Evolutionary conservation across 2,113 vertebrate genomes (phyloP), one percentile per base, ranked within the genome.

Genomic region (Nycticryphes semicollaris): DNA sequence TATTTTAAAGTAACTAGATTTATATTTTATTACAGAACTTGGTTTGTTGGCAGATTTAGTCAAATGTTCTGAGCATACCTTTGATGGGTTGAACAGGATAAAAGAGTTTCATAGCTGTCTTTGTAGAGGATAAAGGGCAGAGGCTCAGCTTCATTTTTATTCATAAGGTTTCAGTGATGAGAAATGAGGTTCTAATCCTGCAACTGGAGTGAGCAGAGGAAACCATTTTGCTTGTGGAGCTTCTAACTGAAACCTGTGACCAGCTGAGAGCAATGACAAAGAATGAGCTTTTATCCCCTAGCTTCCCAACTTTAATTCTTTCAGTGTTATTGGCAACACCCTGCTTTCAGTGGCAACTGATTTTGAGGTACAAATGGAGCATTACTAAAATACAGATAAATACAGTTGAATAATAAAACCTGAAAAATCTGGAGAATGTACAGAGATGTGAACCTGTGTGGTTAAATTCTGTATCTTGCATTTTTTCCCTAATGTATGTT

Each of bases 111-210:
- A 64, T 24, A 84, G 80, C 83, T 90, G 89, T 87, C 89, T 95
- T 95, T 96, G 95, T 92, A 91, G 86, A 92, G 86, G 86, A 95
- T 95, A 94, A 96, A 96, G 90, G 86, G 92, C 90, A 96, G 95
- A 95, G 80, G 73, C 86, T 95, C 73, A 87, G 86, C 6, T 14
- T 97, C 80, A 94, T 96, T 93, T 96, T 93, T 96, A 94, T 97
- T 96, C 85, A 95, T 94, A 66, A 93, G 82, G 62, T 92, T 93
- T 95, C 92, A 39, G 76, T 62, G 67, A 92, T 0, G 0, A 94
- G 86, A 94, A 96, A 90, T 84, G 57, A 96, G 60, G 76, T 90
- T 93, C 90, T 95, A 94, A 96, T 90, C 88, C 86, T 81, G 60
- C 64, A 87, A 12, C 74, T 57, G 57, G 66, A 82, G 28, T 45